Evolutionary conservation across 2,888 invertebrate species (phyloP), one percentile per base, ranked within the genome.

Genomic region (Cepaea hortensis): DNA sequence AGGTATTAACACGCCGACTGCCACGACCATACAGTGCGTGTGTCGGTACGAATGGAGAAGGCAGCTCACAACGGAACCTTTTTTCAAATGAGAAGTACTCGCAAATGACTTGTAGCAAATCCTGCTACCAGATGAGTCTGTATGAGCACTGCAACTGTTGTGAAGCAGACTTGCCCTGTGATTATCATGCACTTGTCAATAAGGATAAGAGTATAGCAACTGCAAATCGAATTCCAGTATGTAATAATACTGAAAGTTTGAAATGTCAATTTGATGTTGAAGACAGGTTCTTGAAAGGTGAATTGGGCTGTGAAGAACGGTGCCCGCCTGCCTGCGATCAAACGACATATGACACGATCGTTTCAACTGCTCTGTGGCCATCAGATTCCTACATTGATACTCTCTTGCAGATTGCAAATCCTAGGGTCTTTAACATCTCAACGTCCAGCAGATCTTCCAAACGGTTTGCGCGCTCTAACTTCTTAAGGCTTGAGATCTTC

Each of bases 151-250:
- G n/a, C n/a, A 11, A 55, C 46, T 83, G 83, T 35, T 83, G 83
- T 55, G 83, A 83, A n/a, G 35, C 15, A 11, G 55, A 83, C n/a
- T n/a, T 70, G 3, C 83, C 83, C 18, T 83, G 83, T n/a, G 23
- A 73, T 73, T 3, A n/a, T 6, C n/a, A 55, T 4, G 15, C 55
- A 4, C 50, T 75, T 18, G 3, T 15, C 35, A 7, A 15, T 15
- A 48, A 48, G 48, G 15, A 2, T 48, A 20, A 15, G 48, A 5
- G 7, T 3, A 46, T 18, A 48, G 5, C 48, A n/a, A 23, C 4
- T 6, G 13, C 5, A 4, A 15, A 72, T 15, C 6, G 48, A 3
- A 15, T 48, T 18, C 75, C 18, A 4, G 15, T 4, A 5, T 81
- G 65, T n/a, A 68, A 68, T 68, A 46, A 7, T 35, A 15, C 15